Percentiles rank a stretch among this genome's conserved stretches.
Conservation (phyloP, 1,140 invertebrate species). For the Acarapis woodi region DNA sequence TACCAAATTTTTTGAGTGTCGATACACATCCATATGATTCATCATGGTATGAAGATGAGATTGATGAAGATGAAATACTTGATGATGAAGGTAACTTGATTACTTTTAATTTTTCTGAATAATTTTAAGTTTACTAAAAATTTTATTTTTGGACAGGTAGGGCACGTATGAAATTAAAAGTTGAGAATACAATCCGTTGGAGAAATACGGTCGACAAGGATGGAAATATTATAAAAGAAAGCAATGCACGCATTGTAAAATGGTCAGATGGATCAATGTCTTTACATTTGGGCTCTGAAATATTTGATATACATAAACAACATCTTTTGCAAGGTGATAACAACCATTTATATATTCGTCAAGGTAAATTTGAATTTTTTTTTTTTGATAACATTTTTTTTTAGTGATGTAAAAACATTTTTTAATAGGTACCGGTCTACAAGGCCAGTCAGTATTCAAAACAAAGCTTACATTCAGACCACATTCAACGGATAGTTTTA, state of each 20-base stretch:
- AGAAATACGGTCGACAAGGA: slow-evolving; percentile 44
- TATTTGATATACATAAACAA: slow-evolving; percentile 89
- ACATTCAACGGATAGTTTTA: slow-evolving; percentile 91
- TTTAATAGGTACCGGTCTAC: slow-evolving; percentile 24
- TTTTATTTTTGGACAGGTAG: too few species aligned
- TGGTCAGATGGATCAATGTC: slow-evolving; percentile 96
- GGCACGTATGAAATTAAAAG: slow-evolving; percentile 25
- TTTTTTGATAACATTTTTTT: too few species aligned
- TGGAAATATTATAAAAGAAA: slow-evolving; percentile 54
- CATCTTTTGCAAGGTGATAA: slow-evolving; percentile 58
- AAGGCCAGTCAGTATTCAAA: slow-evolving; percentile 83
- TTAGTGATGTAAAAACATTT: background rate
- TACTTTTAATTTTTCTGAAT: too few species aligned
- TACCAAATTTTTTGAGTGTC: slow-evolving; percentile 53
- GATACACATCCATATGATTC: slow-evolving; percentile 60
- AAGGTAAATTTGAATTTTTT: too few species aligned
- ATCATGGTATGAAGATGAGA: slow-evolving; percentile 89
- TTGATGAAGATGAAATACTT: slow-evolving; percentile 89
- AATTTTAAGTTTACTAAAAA: too few species aligned
- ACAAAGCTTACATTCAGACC: slow-evolving; percentile 84
- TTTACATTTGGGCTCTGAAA: slow-evolving; percentile 81
- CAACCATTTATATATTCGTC: slow-evolving; percentile 80
- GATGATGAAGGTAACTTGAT: slow-evolving; percentile 99
- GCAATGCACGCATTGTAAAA: slow-evolving; percentile 72
- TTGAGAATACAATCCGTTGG: slow-evolving; percentile 90